phyloP scores from a whole-genome alignment of 2,113 vertebrate species.

The Triplophysa siluroides region DNA sequence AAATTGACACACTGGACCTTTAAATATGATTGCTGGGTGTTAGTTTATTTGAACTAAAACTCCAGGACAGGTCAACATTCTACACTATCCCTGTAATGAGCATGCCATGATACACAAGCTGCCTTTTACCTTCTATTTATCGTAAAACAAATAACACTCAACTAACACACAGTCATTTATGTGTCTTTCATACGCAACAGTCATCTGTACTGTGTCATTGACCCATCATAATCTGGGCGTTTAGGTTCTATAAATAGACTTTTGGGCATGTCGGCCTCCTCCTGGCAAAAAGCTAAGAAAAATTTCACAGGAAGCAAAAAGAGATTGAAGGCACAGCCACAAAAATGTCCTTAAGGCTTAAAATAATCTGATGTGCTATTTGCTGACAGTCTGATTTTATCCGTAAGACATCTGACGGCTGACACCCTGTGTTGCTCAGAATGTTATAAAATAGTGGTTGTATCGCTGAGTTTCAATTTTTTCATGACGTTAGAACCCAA shows the following conservation, averaged over 20 bases:
- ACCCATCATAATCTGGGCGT: slow-evolving; percentile 31
- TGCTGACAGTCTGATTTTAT: slow-evolving; percentile 17
- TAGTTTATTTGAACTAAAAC: not conserved
- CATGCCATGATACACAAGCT: not conserved
- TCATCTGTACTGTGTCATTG: slow-evolving; percentile 30
- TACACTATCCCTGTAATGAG: not conserved
- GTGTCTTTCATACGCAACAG: slow-evolving; percentile 20
- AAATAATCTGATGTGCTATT: slow-evolving; percentile 38
- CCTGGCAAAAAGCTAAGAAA: slow-evolving; percentile 35
- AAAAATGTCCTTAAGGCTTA: slow-evolving; percentile 36
- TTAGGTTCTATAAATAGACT: slow-evolving; percentile 36
- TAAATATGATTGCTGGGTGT: not conserved
- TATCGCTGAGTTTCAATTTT: not conserved
- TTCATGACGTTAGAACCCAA: no score
- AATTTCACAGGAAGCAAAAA: slow-evolving; percentile 31
- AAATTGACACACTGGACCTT: not conserved
- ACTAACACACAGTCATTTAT: slow-evolving; percentile 32
- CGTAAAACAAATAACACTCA: not conserved
- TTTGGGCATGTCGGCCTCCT: slow-evolving; percentile 23
- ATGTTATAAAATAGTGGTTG: not conserved
- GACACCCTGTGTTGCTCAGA: slow-evolving; percentile 10
- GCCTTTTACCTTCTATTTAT: slow-evolving; percentile 2
- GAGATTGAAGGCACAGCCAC: not conserved
- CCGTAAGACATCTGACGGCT: not conserved
- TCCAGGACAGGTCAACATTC: slow-evolving; percentile 8